Percentiles rank a stretch among this genome's conserved stretches.
These are phyloP conservation scores for Rhabdomys dilectus DNA, from an alignment of 2,113 vertebrate species.

Conservation along the genomic window DNA sequence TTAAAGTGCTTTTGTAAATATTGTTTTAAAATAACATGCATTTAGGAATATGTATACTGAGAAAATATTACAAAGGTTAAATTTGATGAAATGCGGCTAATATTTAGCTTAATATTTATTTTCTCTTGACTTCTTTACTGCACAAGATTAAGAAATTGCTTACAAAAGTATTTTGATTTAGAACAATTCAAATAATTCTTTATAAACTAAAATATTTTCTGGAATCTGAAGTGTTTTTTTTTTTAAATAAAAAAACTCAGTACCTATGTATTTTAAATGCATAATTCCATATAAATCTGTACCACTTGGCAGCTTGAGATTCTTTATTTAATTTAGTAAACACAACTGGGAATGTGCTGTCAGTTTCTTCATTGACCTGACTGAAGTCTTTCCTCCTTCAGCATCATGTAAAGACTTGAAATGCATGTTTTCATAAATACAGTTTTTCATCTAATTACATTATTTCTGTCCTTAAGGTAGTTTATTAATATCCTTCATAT, in stretches of 20 bases:
- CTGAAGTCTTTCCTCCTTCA: background rate
- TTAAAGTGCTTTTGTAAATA: conserved; percentile 35
- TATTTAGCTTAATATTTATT: conserved; percentile 40
- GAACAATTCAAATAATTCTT: conserved; percentile 47
- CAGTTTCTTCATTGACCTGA: background rate
- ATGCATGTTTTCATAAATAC: background rate
- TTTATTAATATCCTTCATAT: background rate
- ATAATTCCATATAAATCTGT: conserved; percentile 2
- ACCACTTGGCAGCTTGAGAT: conserved; percentile 10
- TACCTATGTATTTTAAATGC: background rate
- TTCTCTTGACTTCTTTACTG: conserved; percentile 38
- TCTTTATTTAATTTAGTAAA: conserved; percentile 8
- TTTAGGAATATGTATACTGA: background rate
- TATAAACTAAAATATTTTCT: conserved; percentile 48
- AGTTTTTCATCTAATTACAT: background rate
- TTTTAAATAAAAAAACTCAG: conserved; percentile 31
- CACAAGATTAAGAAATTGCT: background rate
- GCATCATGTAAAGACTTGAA: background rate
- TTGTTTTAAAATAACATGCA: conserved; percentile 27
- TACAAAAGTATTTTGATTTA: conserved; percentile 25
- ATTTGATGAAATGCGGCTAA: conserved; percentile 18
- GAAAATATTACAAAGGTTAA: conserved; percentile 29
- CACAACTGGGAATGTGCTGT: background rate
- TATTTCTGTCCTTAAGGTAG: conserved; percentile 12
- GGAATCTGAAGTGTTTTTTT: conserved; percentile 20